Evolutionary conservation across 2,888 invertebrate genomes (phyloP), one percentile per base, ranked within the genome.

Genomic region (Fragum fragum): DNA sequence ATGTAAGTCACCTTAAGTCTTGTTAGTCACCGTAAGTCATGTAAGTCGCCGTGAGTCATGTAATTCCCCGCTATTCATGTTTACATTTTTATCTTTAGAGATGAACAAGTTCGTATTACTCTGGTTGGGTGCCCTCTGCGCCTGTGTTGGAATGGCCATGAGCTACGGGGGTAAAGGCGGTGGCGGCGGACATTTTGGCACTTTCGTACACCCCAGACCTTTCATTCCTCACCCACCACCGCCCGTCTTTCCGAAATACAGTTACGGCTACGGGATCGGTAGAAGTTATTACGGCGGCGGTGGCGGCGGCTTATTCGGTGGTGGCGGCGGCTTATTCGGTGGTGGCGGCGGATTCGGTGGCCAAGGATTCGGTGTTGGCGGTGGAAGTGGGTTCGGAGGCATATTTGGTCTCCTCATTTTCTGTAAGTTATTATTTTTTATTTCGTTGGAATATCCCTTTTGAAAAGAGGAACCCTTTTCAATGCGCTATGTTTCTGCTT

Each of bases 391-490:
- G 3, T 1, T 11, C 28, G 36, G 63, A 6, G 63, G 63, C 14
- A 63, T 63, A 1, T 63, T 63, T n/a, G 29, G 32, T n/a, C 11
- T 63, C 36, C 63, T 63, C 32, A 63, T 63, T 21, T 63, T 63
- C 63, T 63, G 63, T 63, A 63, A 63, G 63, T 63, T 5, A 21
- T 57, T 16, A n/a, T n/a, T n/a, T n/a, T n/a, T n/a, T n/a, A n/a
- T n/a, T n/a, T n/a, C n/a, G n/a, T n/a, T n/a, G n/a, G n/a, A n/a
- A n/a, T n/a, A n/a, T n/a, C n/a, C n/a, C n/a, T n/a, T n/a, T n/a
- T n/a, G n/a, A n/a, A n/a, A n/a, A n/a, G n/a, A n/a, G n/a, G n/a
- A n/a, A n/a, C n/a, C n/a, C n/a, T n/a, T n/a, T n/a, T n/a, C n/a
- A n/a, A n/a, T n/a, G n/a, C n/a, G n/a, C n/a, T n/a, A n/a, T n/a